Base-by-base conservation (phyloP, 2,888 invertebrate species). In the Drosophila peninsularis region DNA sequence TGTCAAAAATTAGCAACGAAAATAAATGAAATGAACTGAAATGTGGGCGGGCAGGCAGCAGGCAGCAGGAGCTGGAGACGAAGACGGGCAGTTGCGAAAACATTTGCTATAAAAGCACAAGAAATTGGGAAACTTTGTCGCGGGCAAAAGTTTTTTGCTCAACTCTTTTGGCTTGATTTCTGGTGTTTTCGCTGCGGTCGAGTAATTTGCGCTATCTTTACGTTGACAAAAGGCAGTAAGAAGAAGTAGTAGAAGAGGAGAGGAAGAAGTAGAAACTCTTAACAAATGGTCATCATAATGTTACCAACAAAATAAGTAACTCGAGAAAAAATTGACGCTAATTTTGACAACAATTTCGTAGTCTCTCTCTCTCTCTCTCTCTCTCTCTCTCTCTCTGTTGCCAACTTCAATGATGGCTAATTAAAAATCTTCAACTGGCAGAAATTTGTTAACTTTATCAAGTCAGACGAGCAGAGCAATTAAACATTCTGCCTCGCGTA, bases 1-100 rank as follows among this genome's bases (percentile, higher is more conserved):
- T 88, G 79, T 88, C 88, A 88, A 79, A 89, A 85, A 89, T 89
- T 79, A 85, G 76, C 82, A 81, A 71, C 85, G 79, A 85, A 82
- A 89, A 88, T 82, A 77, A 88, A 88, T 82, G 71, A 86, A 45
- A 45, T 42, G 42, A 42, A 42, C 75, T 57, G 42, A 32, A 68
- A 57, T 68, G 45, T 44, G 71, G 42, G 70, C 30, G 37, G 37
- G 37, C 58, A 60, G 56, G 44, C 21, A 27, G 45, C n/a, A 27
- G 13, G 42, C 37, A 30, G 6, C 13, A n/a, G 49, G 13, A n/a
- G n/a, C n/a, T n/a, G n/a, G n/a, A n/a, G n/a, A n/a, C n/a, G n/a
- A n/a, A n/a, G n/a, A n/a, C n/a, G n/a, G n/a, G n/a, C n/a, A n/a
- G n/a, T n/a, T n/a, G n/a, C 39, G 24, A 42, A 60, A 60, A 73